Percentiles rank a stretch among this genome's conserved stretches.
Evolutionary conservation across 2,797 vertebrate species (phyloP).

Genomic region (Enteromius viviparus): DNA sequence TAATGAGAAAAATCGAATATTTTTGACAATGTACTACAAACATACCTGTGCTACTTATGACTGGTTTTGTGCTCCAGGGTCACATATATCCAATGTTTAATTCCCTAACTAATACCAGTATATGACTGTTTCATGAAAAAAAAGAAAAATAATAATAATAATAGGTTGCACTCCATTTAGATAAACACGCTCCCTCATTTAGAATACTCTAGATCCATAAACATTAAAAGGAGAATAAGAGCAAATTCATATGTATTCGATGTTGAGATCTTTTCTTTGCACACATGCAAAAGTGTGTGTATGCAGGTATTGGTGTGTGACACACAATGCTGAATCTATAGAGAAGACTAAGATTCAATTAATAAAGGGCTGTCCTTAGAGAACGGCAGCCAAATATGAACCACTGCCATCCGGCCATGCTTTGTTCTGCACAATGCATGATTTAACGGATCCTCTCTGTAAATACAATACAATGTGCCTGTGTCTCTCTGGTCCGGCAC

Average conservation of each 20-base stretch:
- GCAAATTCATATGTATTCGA: not conserved
- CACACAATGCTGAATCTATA: conserved; percentile 34
- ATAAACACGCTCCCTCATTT: not conserved
- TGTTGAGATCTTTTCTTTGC: not conserved
- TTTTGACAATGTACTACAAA: too few species aligned
- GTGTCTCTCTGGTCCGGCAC: conserved; percentile 37
- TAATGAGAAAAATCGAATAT: too few species aligned
- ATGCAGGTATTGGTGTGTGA: not conserved
- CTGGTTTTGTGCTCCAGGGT: too few species aligned
- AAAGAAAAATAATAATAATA: too few species aligned
- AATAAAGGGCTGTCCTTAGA: conserved; percentile 56
- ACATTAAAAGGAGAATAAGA: not conserved
- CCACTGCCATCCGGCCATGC: conserved; percentile 57
- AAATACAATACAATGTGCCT: conserved; percentile 53
- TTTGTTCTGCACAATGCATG: conserved; percentile 65
- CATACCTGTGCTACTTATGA: too few species aligned
- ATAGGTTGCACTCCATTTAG: not conserved
- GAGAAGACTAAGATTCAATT: not conserved
- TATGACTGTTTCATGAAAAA: too few species aligned
- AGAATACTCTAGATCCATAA: not conserved
- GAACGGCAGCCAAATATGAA: conserved; percentile 54
- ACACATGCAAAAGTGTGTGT: not conserved
- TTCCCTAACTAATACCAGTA: too few species aligned
- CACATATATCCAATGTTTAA: too few species aligned
- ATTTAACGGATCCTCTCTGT: conserved; percentile 64